phyloP scores from a whole-genome alignment of 2,113 vertebrate species.

The Chaenogobius annularis region DNA sequence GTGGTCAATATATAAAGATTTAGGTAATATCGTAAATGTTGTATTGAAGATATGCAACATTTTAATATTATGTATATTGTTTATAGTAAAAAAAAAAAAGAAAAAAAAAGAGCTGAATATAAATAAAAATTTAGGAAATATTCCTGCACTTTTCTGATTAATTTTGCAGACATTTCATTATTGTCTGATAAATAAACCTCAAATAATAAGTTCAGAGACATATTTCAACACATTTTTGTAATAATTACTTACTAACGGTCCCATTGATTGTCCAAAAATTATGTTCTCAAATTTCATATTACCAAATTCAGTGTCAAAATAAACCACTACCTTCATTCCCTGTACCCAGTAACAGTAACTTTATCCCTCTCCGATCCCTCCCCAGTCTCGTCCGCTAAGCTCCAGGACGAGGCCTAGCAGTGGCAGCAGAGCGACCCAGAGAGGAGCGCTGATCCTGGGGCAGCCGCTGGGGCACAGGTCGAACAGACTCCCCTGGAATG shows the following conservation, averaged over 20 bases:
- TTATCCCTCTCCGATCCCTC: slow-evolving; percentile 25
- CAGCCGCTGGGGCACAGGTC: slow-evolving; percentile 74
- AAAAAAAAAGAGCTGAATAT: too few species aligned
- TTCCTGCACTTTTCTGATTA: too few species aligned
- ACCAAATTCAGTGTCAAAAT: slow-evolving; percentile 3
- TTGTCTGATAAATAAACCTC: too few species aligned
- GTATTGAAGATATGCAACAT: too few species aligned
- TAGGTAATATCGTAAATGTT: too few species aligned
- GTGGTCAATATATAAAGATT: too few species aligned
- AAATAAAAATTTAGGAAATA: too few species aligned
- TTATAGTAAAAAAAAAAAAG: too few species aligned
- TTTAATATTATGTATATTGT: too few species aligned
- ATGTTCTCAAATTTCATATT: background rate
- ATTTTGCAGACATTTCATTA: too few species aligned
- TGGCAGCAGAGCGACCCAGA: slow-evolving; percentile 42
- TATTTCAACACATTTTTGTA: too few species aligned
- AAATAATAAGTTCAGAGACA: too few species aligned
- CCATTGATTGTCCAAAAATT: background rate
- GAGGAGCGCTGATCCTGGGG: slow-evolving; percentile 36
- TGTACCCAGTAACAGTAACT: background rate
- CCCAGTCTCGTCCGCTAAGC: slow-evolving; percentile 33
- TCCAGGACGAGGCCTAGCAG: slow-evolving; percentile 49
- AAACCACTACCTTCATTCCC: slow-evolving; percentile 9
- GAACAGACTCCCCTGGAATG: slow-evolving; percentile 79
- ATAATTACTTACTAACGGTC: background rate